phyloP scores from a whole-genome alignment of 2,888 invertebrate genomes.

The Heteromyza rotundicornis region DNA sequence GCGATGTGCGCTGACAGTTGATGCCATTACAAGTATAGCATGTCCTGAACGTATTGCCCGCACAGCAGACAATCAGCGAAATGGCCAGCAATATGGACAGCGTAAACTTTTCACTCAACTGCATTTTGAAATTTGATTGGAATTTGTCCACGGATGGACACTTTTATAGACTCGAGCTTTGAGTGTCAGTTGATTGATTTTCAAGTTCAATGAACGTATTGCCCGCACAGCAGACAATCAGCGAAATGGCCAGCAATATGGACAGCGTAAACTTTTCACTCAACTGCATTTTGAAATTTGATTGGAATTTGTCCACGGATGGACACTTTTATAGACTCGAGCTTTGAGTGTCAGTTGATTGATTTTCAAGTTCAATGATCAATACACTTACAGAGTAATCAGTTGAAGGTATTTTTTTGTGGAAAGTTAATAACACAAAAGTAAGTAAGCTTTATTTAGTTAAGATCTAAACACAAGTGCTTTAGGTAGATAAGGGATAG shows the following conservation, averaged over 20 bases:
- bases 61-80: background rate
- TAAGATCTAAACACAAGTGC: no score
- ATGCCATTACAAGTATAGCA: constrained; percentile 54
- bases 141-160: background rate
- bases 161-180: constrained; percentile 6
- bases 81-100: background rate
- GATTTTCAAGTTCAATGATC: constrained; percentile 48
- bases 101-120: constrained; percentile 4
- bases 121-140: background rate
- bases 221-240: constrained; percentile 23
- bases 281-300: background rate
- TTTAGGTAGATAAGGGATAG: no score
- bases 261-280: constrained; percentile 3
- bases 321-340: constrained; percentile 3
- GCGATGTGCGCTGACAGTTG: constrained; percentile 47
- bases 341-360: constrained; percentile 52
- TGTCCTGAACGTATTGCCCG: constrained; percentile 40
- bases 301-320: background rate
- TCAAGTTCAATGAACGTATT: constrained; percentile 46
- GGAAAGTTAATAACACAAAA: background rate
- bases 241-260: background rate
- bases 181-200: constrained; percentile 53
- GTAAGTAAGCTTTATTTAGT: no score
- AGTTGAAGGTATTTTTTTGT: background rate
- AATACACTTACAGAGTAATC: constrained; percentile 34